Conservation (phyloP, 2,113 vertebrate genomes). For the Amphiprion ocellaris region DNA sequence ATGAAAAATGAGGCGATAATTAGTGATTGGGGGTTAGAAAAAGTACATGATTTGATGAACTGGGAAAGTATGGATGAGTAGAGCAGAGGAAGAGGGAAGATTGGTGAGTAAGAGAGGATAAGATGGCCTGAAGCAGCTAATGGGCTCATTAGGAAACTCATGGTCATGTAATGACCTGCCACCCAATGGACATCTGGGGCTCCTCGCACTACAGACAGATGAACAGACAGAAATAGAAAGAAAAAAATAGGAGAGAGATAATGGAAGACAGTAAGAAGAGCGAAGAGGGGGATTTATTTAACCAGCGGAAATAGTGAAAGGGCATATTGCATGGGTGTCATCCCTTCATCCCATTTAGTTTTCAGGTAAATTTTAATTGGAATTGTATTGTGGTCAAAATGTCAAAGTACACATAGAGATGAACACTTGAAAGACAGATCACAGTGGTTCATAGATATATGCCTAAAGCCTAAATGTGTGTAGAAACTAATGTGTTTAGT, state of each 20-base stretch:
- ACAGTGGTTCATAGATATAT: neutral
- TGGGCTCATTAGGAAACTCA: conserved; percentile 71
- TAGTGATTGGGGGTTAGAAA: conserved; percentile 26
- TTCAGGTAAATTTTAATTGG: conserved; percentile 22
- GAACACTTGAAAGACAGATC: neutral
- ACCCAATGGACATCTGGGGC: conserved; percentile 44
- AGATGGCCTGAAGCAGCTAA: conserved; percentile 55
- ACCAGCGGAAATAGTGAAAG: conserved; percentile 6
- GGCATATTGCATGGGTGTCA: neutral
- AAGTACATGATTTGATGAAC: conserved; percentile 37
- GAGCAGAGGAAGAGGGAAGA: conserved; percentile 15
- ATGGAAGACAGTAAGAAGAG: conserved; percentile 2
- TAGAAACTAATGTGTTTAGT: no score
- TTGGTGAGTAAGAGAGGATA: conserved; percentile 29
- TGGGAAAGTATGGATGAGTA: conserved; percentile 36
- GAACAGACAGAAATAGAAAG: conserved; percentile 50
- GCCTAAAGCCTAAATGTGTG: no score
- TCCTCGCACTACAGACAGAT: conserved; percentile 26
- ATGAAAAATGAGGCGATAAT: conserved; percentile 26
- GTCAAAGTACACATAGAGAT: neutral
- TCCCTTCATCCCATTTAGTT: neutral
- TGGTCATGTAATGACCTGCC: conserved; percentile 68
- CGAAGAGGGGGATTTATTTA: neutral
- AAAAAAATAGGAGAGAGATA: conserved; percentile 9
- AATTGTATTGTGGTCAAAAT: neutral